Base-by-base conservation (phyloP, 2,888 invertebrate genomes). In the Meloe dianella region DNA sequence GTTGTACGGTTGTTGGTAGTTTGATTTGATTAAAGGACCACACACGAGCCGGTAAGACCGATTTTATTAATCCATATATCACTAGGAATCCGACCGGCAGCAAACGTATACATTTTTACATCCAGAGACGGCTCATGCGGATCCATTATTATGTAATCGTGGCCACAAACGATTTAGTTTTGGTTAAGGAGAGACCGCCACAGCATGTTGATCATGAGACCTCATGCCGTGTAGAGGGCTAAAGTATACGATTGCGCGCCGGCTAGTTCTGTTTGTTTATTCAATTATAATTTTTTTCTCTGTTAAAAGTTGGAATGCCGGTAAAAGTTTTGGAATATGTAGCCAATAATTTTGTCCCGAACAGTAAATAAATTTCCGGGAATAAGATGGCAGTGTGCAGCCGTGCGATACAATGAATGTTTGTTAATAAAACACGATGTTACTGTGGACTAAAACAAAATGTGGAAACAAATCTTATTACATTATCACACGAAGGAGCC, bases 361-460 rank as follows among this genome's bases (percentile, higher is more conserved):
- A 47, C 47, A 38, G 63, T 63, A 56, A 61, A 65, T 67, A 67
- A 68, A 68, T 68, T 66, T 63, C 65, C 68, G 60, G 27, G 24
- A 41, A 60, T 38, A 22, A 38, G 24, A 38, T 41, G 47, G 61
- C 68, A 68, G 63, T 65, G 63, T 57, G 68, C 67, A 65, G 57
- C 61, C 63, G 63, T 60, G 67, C 64, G 64, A 71, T 71, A 66
- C 69, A 75, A 71, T 69, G 71, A 73, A 71, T 68, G 69, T 70
- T 41, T 41, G n/a, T 66, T 72, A 73, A 72, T 71, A 74, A 71
- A 74, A 71, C 71, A 72, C 63, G 65, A 61, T 71, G 74, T 75
- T 72, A 74, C 73, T 72, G 75, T 68, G 71, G 72, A 74, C 75
- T 72, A 71, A 75, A 75, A 75, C 75, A 74, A 74, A 75, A 75